Evolutionary conservation across 2,797 vertebrate genomes (phyloP).

Genomic region (Phylloscopus collybita): DNA sequence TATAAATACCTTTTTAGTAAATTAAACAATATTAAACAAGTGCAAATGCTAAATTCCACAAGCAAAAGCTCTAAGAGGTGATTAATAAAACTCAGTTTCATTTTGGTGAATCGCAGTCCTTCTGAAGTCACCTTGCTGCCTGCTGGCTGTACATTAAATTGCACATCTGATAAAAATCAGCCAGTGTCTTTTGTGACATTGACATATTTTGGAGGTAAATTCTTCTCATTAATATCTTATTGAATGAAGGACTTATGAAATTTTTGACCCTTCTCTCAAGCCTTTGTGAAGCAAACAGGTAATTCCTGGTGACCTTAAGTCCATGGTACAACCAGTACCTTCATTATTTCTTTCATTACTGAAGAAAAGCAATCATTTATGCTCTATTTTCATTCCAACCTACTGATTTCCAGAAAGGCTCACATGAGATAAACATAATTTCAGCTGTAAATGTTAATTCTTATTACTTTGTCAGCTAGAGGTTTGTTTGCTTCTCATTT

Average conservation of each 20-base stretch:
- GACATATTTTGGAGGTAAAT: background rate
- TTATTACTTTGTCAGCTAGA: background rate
- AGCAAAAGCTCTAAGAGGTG: background rate
- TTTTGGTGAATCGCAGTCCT: background rate
- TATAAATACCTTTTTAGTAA: background rate
- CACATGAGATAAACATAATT: background rate
- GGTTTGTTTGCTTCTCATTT: background rate
- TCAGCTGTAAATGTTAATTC: background rate
- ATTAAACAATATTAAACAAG: background rate
- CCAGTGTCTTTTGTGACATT: background rate
- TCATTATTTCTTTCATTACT: background rate
- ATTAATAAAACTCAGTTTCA: background rate
- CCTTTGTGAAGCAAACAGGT: background rate
- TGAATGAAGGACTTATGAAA: background rate
- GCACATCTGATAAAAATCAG: background rate
- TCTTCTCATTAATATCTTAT: background rate
- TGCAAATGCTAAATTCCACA: background rate
- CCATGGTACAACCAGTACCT: background rate
- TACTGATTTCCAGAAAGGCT: background rate
- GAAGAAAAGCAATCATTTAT: background rate
- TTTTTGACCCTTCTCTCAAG: background rate
- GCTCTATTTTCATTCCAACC: background rate
- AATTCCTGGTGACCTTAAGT: background rate
- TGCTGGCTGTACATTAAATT: background rate
- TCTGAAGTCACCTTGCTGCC: background rate